Base-by-base conservation (phyloP, 64 coral and sea anemone species). In the Montipora cactus region DNA sequence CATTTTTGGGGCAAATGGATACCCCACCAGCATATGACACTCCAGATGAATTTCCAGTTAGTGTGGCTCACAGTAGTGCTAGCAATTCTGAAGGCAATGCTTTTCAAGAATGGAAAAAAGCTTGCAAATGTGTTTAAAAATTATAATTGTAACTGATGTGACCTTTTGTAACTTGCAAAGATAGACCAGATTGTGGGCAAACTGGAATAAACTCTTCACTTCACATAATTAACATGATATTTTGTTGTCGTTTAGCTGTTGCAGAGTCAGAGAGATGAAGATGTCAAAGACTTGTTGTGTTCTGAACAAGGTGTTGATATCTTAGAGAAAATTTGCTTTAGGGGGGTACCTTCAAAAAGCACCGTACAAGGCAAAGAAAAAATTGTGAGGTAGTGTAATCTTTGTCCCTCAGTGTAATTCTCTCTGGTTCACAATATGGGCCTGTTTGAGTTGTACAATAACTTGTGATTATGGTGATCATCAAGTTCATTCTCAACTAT, bases 221-320 rank as follows among this genome's bases (percentile, higher is more conserved):
- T 2, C 37, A 37, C 37, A 37, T 37, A 37, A 37, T 37, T 37
- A 37, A 37, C 37, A 72, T 50, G n/a, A 51, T 23, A 74, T 49
- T 14, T n/a, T 92, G 49, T 72, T 91, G 47, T 83, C 7, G 74
- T 74, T 64, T 50, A 92, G 79, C 14, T 92, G 79, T 50, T 23
- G 8, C 62, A 83, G 62, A 84, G 62, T 68, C 52, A 66, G 18
- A 83, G 14, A 62, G 66, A 92, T 84, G 90, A 84, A 83, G 66
- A 92, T 19, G 62, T 92, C 21, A 79, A 92, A 74, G 8, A 67
- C 16, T 37, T 92, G 59, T 62, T 92, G 25, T 81, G 62, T 74
- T 92, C 90, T 5, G 79, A 92, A 75, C 66, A 92, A 92, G 90
- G 90, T 19, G 69, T 80, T 74, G 90, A 92, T 53, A 52, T 92